Evolutionary conservation across 1,140 invertebrate genomes (phyloP).

Genomic region (Magallana ariakensis): DNA sequence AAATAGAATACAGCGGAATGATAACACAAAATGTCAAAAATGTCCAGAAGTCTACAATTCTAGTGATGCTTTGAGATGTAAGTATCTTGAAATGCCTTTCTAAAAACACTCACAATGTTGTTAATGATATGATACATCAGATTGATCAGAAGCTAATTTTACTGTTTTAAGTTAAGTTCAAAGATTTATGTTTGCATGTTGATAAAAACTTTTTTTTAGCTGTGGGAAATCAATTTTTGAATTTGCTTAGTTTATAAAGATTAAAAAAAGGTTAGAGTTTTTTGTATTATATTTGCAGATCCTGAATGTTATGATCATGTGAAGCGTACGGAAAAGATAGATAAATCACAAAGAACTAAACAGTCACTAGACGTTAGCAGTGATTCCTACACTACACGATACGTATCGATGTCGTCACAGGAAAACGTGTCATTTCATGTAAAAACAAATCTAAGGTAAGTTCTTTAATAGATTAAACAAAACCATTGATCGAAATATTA

Average conservation of each 20-base stretch:
- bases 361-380: background rate
- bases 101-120: too few relatives aligned
- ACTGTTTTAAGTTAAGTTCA: too few relatives aligned
- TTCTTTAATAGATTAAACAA: too few relatives aligned
- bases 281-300: background rate
- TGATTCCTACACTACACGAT: too few relatives aligned
- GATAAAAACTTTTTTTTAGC: too few relatives aligned
- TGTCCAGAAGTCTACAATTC: background rate
- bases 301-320: background rate
- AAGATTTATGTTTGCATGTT: too few relatives aligned
- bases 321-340: background rate
- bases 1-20: background rate
- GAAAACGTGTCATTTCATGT: too few relatives aligned
- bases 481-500: too few relatives aligned
- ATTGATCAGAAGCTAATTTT: too few relatives aligned
- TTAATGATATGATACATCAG: too few relatives aligned
- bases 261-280: background rate
- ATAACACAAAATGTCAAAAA: background rate
- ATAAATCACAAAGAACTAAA: background rate
- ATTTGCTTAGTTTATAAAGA: background rate
- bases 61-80: background rate
- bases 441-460: too few relatives aligned
- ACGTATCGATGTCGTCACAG: too few relatives aligned
- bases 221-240: background rate
- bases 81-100: background rate